phyloP scores from a whole-genome alignment of 1,140 invertebrate species.

The Trissolcus basalis region DNA sequence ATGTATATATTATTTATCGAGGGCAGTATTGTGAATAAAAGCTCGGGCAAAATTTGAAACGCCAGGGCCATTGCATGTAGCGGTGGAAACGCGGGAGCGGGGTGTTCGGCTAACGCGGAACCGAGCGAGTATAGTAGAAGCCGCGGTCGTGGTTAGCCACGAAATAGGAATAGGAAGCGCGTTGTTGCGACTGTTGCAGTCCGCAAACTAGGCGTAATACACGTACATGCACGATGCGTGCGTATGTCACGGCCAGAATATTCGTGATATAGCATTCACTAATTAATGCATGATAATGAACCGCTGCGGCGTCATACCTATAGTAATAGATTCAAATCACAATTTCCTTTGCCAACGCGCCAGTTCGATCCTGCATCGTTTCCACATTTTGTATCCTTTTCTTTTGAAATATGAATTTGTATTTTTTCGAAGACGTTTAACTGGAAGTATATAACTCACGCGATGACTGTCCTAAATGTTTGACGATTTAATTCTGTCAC shows the following conservation, averaged over 20 bases:
- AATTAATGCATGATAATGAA: slow-evolving; percentile 61
- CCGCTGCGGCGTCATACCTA: slow-evolving; percentile 21
- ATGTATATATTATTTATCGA: slow-evolving; percentile 22
- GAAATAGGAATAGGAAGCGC: slow-evolving; percentile 55
- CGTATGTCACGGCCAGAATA: too few species aligned
- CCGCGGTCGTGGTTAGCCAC: slow-evolving; percentile 48
- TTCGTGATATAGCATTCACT: slow-evolving; percentile 48
- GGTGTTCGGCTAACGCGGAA: slow-evolving; percentile 27
- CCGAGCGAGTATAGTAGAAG: slow-evolving; percentile 7
- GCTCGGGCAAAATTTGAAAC: slow-evolving; percentile 22
- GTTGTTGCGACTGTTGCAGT: slow-evolving; percentile 42
- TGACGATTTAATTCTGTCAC: too few species aligned
- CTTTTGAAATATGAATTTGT: too few species aligned
- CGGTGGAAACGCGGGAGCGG: slow-evolving; percentile 4
- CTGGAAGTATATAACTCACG: too few species aligned
- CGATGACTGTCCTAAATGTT: too few species aligned
- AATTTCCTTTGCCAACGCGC: slow-evolving; percentile 45
- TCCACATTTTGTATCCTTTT: too few species aligned
- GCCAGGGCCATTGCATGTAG: slow-evolving; percentile 22
- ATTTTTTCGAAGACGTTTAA: too few species aligned
- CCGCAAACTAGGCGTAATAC: slow-evolving; percentile 29
- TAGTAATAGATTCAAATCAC: slow-evolving; percentile 61
- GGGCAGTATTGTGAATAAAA: slow-evolving; percentile 33
- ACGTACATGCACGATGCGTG: not conserved
- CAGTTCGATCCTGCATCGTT: too few species aligned